Evolutionary conservation across 2,797 vertebrate species (phyloP), one percentile per base, ranked within the genome.

Genomic region (Lacerta viridis): DNA sequence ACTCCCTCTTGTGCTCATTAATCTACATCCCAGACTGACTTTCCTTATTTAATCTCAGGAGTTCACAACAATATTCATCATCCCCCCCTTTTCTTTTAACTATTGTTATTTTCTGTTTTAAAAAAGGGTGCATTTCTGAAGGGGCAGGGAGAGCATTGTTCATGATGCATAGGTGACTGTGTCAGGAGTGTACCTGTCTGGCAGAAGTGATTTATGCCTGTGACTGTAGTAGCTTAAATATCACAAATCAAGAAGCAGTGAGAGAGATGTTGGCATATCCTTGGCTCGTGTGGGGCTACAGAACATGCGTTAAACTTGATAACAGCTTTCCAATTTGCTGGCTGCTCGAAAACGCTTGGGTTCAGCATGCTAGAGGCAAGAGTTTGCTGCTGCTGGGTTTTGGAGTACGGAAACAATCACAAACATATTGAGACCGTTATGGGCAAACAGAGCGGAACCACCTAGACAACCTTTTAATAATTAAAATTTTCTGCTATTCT

Each of bases 371-470:
- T 91, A 91, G 90, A 61, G 1, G 81, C 89, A 91, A 55, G 68
- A 89, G 82, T 94, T 94, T 94, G 86, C 84, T 87, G 85, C 87
- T 93, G 88, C 86, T 93, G 88, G 11, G 69, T 94, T 88, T 94
- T 92, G 92, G 86, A 91, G 90, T 81, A 88, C 87, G 86, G 88
- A 93, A 87, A 93, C 91, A 93, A 93, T 94, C 91, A 92, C 0
- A 3, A 3, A 91, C 93, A 93, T 95, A 94, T 94, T 95, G 94
- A 92, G 91, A 92, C 72, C 78, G 83, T 92, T 96, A 91, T 90
- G 91, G 92, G 93, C 92, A 95, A 96, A 94, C 90, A 94, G 93
- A 95, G 93, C 94, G 92, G 92, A 96, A 95, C 93, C 91, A 95
- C 91, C 91, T 91, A 77, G 82, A 75, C 85, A 94, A 96, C 94